Percentiles rank a stretch among this genome's conserved stretches.
These are phyloP conservation scores for Invenusta paracnida DNA, from an alignment of 2,888 invertebrate genomes.

Conservation along the genomic window DNA sequence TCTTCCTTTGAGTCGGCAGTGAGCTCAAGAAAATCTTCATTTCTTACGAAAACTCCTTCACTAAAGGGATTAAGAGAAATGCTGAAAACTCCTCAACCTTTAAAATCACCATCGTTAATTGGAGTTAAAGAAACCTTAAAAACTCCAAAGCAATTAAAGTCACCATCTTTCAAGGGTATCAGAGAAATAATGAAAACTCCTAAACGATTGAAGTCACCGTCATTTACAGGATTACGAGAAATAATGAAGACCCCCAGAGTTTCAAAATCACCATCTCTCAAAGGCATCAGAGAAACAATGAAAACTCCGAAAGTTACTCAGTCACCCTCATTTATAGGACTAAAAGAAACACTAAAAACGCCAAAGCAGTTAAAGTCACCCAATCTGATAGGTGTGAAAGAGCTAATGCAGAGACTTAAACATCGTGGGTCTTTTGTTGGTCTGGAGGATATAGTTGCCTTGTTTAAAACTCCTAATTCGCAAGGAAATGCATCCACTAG, in stretches of 20 bases:
- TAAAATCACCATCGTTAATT: constrained; percentile 40
- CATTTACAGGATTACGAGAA: constrained; percentile 32
- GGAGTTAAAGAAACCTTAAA: constrained; percentile 43
- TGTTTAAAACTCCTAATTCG: background rate
- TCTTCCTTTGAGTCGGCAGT: background rate
- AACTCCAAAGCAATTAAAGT: constrained; percentile 37
- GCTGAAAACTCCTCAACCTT: constrained; percentile 43
- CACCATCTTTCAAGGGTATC: constrained; percentile 44
- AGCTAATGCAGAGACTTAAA: background rate
- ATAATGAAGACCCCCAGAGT: constrained; percentile 41
- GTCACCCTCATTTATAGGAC: constrained; percentile 30
- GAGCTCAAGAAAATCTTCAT: background rate
- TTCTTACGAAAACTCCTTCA: constrained; percentile 34
- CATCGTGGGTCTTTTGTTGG: background rate
- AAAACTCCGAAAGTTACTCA: constrained; percentile 46
- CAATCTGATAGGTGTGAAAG: background rate
- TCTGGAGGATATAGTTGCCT: background rate
- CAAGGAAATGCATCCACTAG: no score
- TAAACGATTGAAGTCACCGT: constrained; percentile 28
- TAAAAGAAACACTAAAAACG: constrained; percentile 42
- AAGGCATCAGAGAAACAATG: constrained; percentile 45
- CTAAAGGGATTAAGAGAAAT: constrained; percentile 48
- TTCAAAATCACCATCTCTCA: constrained; percentile 38
- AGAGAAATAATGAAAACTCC: constrained; percentile 33
- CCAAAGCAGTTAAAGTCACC: constrained; percentile 34